A percentile compares a stretch with the other conserved stretches of the same genome.
Conservation (phyloP, 2,797 vertebrate genomes). For the Heteromormyrus szaboi region DNA sequence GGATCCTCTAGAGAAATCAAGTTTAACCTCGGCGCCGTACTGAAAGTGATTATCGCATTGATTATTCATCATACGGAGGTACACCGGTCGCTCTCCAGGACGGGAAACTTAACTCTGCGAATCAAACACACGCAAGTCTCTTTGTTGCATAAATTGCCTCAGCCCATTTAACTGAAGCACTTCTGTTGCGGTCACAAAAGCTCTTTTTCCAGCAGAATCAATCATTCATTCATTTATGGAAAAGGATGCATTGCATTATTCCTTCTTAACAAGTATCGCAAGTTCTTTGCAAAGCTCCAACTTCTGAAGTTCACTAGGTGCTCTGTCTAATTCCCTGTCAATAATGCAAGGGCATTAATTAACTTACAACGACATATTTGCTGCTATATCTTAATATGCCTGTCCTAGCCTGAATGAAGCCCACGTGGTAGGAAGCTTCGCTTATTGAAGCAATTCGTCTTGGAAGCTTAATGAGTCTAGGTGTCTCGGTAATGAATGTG, state of each 20-base stretch:
- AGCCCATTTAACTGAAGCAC: not conserved
- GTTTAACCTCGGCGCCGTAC: not conserved
- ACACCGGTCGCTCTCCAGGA: not conserved
- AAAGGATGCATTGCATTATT: not conserved
- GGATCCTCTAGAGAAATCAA: not conserved
- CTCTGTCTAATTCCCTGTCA: not conserved
- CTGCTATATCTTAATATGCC: not conserved
- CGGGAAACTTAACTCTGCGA: not conserved
- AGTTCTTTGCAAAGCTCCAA: not conserved
- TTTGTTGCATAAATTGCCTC: slow-evolving; percentile 4
- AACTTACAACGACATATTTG: not conserved
- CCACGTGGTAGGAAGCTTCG: not conserved
- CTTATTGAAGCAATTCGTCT: not conserved
- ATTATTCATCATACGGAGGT: slow-evolving; percentile 5
- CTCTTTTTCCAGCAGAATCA: not conserved
- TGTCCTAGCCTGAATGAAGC: not conserved
- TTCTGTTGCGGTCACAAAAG: not conserved
- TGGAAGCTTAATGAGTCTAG: not conserved
- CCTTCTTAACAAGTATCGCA: not conserved
- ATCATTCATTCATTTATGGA: not conserved
- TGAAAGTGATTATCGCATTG: not conserved
- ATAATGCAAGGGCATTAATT: not conserved
- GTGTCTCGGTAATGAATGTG: not conserved
- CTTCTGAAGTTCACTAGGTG: not conserved
- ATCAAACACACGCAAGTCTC: slow-evolving; percentile 7